Percentiles rank a stretch among this genome's conserved stretches.
phyloP scores from a whole-genome alignment of 2,113 vertebrate genomes.

The Cichladusa arquata region DNA sequence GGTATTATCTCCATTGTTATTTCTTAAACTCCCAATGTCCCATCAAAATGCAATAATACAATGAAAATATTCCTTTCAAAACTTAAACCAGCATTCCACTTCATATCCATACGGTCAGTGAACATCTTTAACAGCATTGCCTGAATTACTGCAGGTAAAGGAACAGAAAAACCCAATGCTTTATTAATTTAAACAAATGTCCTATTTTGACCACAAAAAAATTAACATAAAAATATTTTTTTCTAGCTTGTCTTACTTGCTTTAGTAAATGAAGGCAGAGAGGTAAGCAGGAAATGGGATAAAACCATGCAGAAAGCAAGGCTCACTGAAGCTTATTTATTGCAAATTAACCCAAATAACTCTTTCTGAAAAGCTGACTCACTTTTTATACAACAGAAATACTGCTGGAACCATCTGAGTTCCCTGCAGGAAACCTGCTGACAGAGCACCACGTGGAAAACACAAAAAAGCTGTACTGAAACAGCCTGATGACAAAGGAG shows the following conservation, averaged over 20 bases:
- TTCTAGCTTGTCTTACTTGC: background rate
- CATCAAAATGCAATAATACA: background rate
- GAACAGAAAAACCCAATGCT: background rate
- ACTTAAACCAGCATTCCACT: background rate
- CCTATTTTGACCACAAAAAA: background rate
- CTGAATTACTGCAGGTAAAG: background rate
- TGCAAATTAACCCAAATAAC: background rate
- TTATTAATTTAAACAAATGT: background rate
- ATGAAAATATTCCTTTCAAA: background rate
- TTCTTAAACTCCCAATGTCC: background rate
- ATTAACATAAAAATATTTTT: background rate
- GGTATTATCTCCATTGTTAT: background rate
- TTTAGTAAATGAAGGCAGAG: background rate
- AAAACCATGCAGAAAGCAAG: background rate
- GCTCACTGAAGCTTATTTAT: background rate
- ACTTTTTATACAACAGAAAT: background rate
- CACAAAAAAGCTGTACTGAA: background rate
- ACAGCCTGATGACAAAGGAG: background rate
- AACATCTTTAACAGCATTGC: background rate
- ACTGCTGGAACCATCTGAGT: background rate
- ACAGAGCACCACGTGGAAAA: background rate
- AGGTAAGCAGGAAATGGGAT: background rate
- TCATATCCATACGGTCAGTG: background rate
- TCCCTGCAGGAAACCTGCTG: conserved; percentile 22
- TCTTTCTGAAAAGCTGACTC: conserved; percentile 35